phyloP scores from a whole-genome alignment of 2,113 vertebrate genomes.

The Sciurus niger region DNA sequence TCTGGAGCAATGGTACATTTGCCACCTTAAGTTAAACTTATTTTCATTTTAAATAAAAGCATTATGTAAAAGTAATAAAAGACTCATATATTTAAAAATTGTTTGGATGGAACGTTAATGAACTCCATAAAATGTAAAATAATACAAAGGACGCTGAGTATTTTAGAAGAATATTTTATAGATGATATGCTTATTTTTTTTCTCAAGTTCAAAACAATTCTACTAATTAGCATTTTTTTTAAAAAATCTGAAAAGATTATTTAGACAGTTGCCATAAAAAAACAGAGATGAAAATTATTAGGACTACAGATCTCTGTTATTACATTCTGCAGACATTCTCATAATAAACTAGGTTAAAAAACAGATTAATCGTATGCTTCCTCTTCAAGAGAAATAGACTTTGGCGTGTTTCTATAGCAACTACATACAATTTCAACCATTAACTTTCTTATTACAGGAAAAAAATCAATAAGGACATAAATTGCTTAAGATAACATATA shows the following conservation, averaged over 20 bases:
- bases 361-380: slow-evolving; percentile 87
- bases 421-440: slow-evolving; percentile 86
- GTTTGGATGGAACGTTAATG: slow-evolving; percentile 32
- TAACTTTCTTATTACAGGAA: slow-evolving; percentile 87
- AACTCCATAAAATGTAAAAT: slow-evolving; percentile 51
- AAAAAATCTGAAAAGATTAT: slow-evolving; percentile 72
- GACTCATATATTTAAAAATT: slow-evolving; percentile 62
- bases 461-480: slow-evolving; percentile 87
- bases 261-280: slow-evolving; percentile 79
- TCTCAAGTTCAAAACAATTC: slow-evolving; percentile 70
- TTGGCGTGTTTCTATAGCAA: slow-evolving; percentile 87
- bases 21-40: slow-evolving; percentile 53
- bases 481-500: slow-evolving; percentile 87
- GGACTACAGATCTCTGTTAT: slow-evolving; percentile 68
- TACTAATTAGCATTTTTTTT: slow-evolving; percentile 76
- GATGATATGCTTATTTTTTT: background rate
- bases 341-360: slow-evolving; percentile 87
- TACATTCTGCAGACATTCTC: slow-evolving; percentile 76
- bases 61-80: slow-evolving; percentile 72
- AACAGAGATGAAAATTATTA: slow-evolving; percentile 72
- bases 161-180: slow-evolving; percentile 56
- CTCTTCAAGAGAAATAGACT: slow-evolving; percentile 82
- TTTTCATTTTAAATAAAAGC: slow-evolving; percentile 71
- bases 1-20: slow-evolving; percentile 21
- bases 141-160: background rate